Evolutionary conservation across 1,140 invertebrate genomes (phyloP), one percentile per base, ranked within the genome.

Genomic region (Daktulosphaira vitifoliae): DNA sequence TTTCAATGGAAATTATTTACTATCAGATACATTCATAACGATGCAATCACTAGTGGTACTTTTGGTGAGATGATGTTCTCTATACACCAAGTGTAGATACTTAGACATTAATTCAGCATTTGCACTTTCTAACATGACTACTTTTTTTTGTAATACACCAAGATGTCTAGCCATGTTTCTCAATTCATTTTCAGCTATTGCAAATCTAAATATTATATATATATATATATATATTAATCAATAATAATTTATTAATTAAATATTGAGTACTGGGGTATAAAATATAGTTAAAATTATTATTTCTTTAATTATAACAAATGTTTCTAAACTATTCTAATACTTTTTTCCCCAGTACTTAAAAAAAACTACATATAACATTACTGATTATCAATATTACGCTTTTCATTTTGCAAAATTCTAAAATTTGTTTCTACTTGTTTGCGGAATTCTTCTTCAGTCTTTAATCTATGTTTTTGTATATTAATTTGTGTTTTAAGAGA

Each of bases 381-480:
- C 73, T 70, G 70, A 37, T 71, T 68, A 54, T 71, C 66, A 8
- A 73, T 68, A 15, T 70, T 68, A 46, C 72, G 67, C 54, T 73
- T 73, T 52, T 74, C 73, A 26, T 74, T 72, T 66, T 73, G 73
- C 20, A 73, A 59, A 11, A 67, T 50, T 22, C 73, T 59, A 46
- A 72, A 73, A 68, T 74, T 72, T 33, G 71, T 44, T 68, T 74
- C 73, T 8, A 74, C 69, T 68, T 73, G 69, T 54, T 72, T 72
- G n/a, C 73, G 56, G 18, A 74, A 73, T 48, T 70, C 70, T 68
- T 74, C 73, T 68, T 74, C 73, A 20, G 71, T 70, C 52, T 68
- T 54, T 7, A 73, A 67, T 56, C 71, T 66, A 46, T 72, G 72
- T 52, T 69, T 69, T 66, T 74, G 73, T 11, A 73, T 69, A 29